phyloP scores from a whole-genome alignment of 2,888 invertebrate species.

The Thecophora atra region DNA sequence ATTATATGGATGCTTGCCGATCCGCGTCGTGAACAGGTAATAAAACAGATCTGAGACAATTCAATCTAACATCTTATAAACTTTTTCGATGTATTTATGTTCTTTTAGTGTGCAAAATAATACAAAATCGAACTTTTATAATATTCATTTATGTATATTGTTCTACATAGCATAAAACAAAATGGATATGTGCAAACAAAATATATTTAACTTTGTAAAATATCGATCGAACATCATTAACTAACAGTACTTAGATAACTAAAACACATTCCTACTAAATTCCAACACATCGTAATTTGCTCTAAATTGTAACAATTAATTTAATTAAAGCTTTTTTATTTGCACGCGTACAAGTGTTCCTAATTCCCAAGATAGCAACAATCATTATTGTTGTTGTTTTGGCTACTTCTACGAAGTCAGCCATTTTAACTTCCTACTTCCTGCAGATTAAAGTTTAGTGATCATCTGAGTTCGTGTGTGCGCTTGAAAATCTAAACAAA shows the following conservation, averaged over 20 bases:
- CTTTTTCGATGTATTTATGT: too few relatives aligned
- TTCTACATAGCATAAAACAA: too few relatives aligned
- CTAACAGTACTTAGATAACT: neutral
- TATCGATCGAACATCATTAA: too few relatives aligned
- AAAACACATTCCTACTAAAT: neutral
- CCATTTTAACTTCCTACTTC: slow-evolving; percentile 1
- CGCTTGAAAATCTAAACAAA: neutral
- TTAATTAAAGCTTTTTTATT: slow-evolving; percentile 58
- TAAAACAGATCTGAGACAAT: too few relatives aligned
- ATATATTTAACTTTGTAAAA: too few relatives aligned
- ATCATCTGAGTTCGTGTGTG: slow-evolving; percentile 31
- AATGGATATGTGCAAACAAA: too few relatives aligned
- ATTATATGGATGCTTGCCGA: neutral
- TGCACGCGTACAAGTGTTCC: slow-evolving; percentile 33
- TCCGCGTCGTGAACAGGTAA: neutral
- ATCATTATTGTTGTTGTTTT: slow-evolving; percentile 6
- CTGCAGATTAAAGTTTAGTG: slow-evolving; percentile 11
- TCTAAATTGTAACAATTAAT: slow-evolving; percentile 50
- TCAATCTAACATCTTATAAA: too few relatives aligned
- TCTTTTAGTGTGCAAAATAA: too few relatives aligned
- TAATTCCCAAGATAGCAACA: neutral
- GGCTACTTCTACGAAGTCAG: neutral
- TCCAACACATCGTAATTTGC: neutral
- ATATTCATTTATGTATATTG: too few relatives aligned
- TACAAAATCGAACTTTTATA: too few relatives aligned